Evolutionary conservation across 2,797 vertebrate species (phyloP).

Genomic region (Eremophila alpestris): DNA sequence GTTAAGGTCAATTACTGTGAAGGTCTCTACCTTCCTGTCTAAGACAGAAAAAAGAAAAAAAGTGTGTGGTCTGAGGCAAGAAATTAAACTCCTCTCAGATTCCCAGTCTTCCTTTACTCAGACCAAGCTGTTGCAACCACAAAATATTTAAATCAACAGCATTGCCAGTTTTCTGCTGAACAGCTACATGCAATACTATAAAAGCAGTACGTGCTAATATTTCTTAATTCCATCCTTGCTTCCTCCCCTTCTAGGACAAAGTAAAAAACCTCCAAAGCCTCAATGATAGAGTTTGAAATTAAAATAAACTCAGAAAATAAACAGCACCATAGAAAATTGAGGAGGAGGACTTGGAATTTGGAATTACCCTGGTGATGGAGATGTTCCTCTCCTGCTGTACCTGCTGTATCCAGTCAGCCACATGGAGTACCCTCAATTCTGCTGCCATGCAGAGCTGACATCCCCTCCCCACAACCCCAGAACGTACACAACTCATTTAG

Average conservation of each 20-base stretch:
- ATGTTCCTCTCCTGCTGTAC: not conserved
- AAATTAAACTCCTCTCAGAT: not conserved
- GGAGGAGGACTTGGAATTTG: not conserved
- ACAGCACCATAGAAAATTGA: not conserved
- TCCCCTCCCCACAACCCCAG: not conserved
- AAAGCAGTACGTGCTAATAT: not conserved
- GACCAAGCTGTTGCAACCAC: not conserved
- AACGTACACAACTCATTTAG: not conserved
- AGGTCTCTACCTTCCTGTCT: not conserved
- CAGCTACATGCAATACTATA: not conserved
- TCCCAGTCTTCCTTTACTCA: not conserved
- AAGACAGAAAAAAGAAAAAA: not conserved
- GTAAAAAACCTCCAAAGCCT: not conserved
- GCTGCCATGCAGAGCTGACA: not conserved
- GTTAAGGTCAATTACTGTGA: not conserved
- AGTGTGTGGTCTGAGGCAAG: not conserved
- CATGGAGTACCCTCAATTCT: rapidly evolving
- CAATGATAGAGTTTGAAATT: not conserved
- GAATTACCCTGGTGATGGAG: not conserved
- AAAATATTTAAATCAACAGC: not conserved
- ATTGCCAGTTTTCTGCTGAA: not conserved
- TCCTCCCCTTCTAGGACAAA: not conserved
- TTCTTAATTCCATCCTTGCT: not conserved
- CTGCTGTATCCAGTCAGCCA: not conserved
- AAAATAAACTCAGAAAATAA: not conserved